Conservation (phyloP, 2,797 vertebrate genomes). For the Rhynchonycteris naso region DNA sequence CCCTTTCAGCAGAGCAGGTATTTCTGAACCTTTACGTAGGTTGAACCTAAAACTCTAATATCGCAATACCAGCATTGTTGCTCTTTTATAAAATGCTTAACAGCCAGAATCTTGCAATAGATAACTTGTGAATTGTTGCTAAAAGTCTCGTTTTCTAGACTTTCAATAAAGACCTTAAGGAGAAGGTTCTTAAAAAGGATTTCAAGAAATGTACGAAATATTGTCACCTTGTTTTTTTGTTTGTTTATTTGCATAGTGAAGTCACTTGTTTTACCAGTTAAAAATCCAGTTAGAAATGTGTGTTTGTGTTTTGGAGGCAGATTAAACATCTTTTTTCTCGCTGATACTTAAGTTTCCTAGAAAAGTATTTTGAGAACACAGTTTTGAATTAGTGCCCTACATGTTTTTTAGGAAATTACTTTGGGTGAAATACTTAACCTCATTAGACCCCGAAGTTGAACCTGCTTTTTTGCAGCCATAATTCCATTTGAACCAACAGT, state of each 20-base stretch:
- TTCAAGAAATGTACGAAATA: background rate
- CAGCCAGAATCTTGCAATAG: background rate
- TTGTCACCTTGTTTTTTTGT: background rate
- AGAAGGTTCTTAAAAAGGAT: background rate
- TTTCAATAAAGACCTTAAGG: slow-evolving; percentile 10
- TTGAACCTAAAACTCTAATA: background rate
- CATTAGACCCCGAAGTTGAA: background rate
- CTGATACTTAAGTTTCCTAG: background rate
- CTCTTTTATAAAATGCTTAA: background rate
- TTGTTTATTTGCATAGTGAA: background rate
- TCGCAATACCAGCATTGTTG: background rate
- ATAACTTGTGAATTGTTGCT: slow-evolving; percentile 9
- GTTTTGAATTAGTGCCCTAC: background rate
- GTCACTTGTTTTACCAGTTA: background rate
- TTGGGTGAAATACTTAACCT: background rate
- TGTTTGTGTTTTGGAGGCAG: background rate
- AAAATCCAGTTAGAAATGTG: background rate
- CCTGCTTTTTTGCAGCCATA: background rate
- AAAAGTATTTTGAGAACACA: background rate
- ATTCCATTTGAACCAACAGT: slow-evolving; percentile 13
- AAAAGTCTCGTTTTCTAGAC: background rate
- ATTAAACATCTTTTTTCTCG: background rate
- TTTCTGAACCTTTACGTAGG: background rate
- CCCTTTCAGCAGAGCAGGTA: background rate
- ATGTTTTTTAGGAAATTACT: background rate